Conservation (phyloP, 1,140 invertebrate genomes). For the Mactra quadrangularis region DNA sequence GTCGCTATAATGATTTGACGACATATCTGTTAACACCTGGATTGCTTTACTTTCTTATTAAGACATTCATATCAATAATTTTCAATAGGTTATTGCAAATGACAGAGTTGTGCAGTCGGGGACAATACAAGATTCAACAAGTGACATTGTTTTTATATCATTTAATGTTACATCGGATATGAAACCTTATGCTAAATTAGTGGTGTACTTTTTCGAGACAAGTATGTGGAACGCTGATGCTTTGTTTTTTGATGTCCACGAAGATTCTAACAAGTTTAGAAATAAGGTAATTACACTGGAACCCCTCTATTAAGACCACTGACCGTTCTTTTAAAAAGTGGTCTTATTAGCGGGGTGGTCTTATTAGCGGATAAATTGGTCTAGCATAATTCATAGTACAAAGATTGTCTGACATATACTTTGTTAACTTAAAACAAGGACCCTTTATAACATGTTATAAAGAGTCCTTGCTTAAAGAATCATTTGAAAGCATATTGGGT, state of each 20-base stretch:
- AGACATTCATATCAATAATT: background rate
- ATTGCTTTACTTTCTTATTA: too few species aligned
- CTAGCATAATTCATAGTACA: too few species aligned
- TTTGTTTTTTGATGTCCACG: background rate
- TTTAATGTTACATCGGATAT: constrained; percentile 10
- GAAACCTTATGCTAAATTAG: constrained; percentile 13
- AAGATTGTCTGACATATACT: too few species aligned
- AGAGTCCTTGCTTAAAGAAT: too few species aligned
- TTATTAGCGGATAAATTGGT: too few species aligned
- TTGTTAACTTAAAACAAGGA: too few species aligned
- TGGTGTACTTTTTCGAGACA: constrained; percentile 22
- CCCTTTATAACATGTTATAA: too few species aligned
- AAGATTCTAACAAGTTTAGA: background rate
- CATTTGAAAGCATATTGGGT: too few species aligned
- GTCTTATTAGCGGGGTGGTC: too few species aligned
- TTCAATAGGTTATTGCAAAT: constrained; percentile 17
- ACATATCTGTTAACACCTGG: background rate
- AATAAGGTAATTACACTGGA: constrained; percentile 22
- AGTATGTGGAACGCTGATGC: constrained; percentile 21
- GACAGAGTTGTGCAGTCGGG: background rate
- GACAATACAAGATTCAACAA: background rate
- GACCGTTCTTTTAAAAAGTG: background rate
- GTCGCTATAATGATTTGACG: background rate
- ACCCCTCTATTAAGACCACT: background rate
- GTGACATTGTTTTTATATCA: background rate